Evolutionary conservation across 1,140 invertebrate genomes (phyloP).

Genomic region (Drosophila pandora): DNA sequence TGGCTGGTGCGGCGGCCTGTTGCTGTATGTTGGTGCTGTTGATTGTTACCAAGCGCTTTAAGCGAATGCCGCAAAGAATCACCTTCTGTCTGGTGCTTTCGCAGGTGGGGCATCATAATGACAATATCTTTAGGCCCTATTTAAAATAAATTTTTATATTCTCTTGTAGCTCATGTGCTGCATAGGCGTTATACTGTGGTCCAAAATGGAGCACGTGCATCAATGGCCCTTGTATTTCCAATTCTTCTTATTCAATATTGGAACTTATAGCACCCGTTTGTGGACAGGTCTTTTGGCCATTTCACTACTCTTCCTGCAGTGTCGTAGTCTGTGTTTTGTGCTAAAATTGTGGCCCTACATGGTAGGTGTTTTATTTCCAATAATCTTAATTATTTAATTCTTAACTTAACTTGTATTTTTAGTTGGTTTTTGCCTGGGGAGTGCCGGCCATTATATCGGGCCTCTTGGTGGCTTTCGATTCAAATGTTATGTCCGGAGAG

Average conservation of each 20-base stretch:
- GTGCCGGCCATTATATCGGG: constrained; percentile 85
- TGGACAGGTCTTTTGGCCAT: constrained; percentile 93
- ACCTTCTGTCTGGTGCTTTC: constrained; percentile 91
- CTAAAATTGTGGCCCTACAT: constrained; percentile 88
- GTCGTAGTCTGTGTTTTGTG: constrained; percentile 91
- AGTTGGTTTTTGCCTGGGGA: constrained; percentile 91
- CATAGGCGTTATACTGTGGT: constrained; percentile 89
- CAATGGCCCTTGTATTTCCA: constrained; percentile 88
- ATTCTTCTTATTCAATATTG: constrained; percentile 89
- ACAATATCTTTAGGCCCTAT: background rate
- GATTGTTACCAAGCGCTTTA: constrained; percentile 90
- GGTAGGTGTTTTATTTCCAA: constrained; percentile 32
- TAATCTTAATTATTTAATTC: background rate
- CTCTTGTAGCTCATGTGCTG: constrained; percentile 85
- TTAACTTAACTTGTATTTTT: constrained; percentile 68
- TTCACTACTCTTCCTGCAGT: constrained; percentile 92
- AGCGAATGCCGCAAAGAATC: constrained; percentile 92
- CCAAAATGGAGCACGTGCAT: constrained; percentile 84
- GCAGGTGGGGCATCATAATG: constrained; percentile 85
- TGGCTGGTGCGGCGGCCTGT: constrained; percentile 89
- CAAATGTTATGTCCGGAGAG: constrained; percentile 84
- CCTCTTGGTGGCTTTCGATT: constrained; percentile 85
- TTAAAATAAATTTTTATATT: constrained; percentile 7
- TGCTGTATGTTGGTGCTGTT: constrained; percentile 92
- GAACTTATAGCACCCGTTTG: constrained; percentile 91